Evolutionary conservation across 2,888 invertebrate species (phyloP).

Genomic region (Pyrrhosoma nymphula): DNA sequence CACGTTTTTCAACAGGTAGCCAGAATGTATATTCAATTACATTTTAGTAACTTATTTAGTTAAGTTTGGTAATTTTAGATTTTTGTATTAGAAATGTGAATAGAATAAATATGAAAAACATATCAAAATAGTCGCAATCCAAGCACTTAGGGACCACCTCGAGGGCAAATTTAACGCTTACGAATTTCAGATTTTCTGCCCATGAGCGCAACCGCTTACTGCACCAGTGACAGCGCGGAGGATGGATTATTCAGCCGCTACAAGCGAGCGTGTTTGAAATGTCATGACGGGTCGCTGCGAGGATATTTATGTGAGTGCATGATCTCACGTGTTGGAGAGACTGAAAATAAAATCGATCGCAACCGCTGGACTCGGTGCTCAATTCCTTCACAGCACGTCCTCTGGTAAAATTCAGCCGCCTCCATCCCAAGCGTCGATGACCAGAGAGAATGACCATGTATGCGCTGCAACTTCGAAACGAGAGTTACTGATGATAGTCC

Average conservation of each 20-base stretch:
- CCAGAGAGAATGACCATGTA: not conserved
- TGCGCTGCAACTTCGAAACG: not conserved
- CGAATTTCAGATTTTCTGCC: not conserved
- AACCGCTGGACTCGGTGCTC: not conserved
- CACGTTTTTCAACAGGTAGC: no score
- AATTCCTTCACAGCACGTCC: not conserved
- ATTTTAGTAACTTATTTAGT: no score
- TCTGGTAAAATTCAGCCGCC: not conserved
- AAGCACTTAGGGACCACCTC: no score
- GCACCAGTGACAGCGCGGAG: not conserved
- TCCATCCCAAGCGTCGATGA: not conserved
- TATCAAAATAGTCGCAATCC: no score
- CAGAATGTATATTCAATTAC: no score
- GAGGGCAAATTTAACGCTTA: no score
- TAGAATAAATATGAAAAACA: no score
- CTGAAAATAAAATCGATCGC: not conserved
- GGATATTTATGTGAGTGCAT: not conserved
- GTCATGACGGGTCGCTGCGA: not conserved
- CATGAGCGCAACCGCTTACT: not conserved
- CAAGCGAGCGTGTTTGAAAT: not conserved
- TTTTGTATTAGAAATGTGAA: no score
- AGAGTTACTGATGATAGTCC: no score
- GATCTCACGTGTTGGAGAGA: not conserved
- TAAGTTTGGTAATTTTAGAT: no score
- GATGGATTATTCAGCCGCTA: not conserved